These are phyloP conservation scores for Drosophila pseudoananassae DNA, from an alignment of 1,140 invertebrate species.

Conservation along the genomic window DNA sequence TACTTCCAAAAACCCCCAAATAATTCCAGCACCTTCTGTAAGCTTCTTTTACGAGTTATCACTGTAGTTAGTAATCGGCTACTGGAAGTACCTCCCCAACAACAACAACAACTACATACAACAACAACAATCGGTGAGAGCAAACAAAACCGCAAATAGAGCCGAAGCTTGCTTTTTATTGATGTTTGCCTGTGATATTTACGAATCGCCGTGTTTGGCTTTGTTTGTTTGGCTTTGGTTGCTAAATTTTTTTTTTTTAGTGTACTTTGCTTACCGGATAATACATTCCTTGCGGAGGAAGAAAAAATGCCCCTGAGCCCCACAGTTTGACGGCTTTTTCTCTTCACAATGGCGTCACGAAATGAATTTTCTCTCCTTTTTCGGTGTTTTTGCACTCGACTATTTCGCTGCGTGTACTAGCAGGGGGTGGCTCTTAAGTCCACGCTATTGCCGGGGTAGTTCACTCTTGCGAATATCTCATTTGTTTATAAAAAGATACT, in stretches of 20 bases:
- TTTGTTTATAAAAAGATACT: conserved; percentile 35
- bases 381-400: conserved; percentile 11
- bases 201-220: conserved; percentile 33
- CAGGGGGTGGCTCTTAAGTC: conserved; percentile 36
- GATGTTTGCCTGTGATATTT: conserved; percentile 24
- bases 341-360: conserved; percentile 77
- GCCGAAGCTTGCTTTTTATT: conserved; percentile 28
- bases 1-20: too few species aligned
- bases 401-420: conserved; percentile 28
- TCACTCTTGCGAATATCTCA: conserved; percentile 36
- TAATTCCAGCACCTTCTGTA: neutral
- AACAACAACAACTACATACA: conserved; percentile 32
- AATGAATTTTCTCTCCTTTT: conserved; percentile 48
- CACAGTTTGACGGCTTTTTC: conserved; percentile 95
- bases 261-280: conserved; percentile 90
- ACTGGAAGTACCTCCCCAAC: conserved; percentile 2
- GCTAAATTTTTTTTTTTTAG: conserved; percentile 11
- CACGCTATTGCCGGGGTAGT: conserved; percentile 20
- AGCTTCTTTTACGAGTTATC: neutral
- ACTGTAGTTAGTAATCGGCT: neutral
- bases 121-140: conserved; percentile 7
- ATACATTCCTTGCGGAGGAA: conserved; percentile 96
- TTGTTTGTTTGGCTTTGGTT: conserved; percentile 12
- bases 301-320: conserved; percentile 95
- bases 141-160: conserved; percentile 44